These are phyloP conservation scores for Tenodera sinensis DNA, from an alignment of 2,888 invertebrate species.

Conservation along the genomic window DNA sequence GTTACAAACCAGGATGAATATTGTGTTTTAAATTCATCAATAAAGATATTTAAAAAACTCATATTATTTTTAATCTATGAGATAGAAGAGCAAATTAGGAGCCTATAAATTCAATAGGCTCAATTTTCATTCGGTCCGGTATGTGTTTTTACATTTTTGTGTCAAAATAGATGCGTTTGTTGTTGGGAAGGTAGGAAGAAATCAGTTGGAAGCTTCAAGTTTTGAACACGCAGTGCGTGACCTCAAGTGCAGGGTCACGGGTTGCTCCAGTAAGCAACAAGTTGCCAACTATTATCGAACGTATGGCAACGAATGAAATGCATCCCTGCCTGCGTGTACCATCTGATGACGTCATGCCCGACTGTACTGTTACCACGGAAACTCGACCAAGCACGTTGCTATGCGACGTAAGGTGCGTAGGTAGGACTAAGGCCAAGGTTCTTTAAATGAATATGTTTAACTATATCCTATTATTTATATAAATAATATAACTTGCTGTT, in stretches of 20 bases:
- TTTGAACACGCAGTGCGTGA: background rate
- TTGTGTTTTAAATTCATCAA: no score
- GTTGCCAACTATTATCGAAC: background rate
- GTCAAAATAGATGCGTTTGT: no score
- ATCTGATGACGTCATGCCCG: background rate
- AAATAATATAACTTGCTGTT: background rate
- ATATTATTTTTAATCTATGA: no score
- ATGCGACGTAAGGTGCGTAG: background rate
- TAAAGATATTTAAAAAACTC: no score
- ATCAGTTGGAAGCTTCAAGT: no score
- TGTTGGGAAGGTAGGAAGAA: no score
- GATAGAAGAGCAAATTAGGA: no score
- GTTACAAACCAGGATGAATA: no score
- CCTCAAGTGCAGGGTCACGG: background rate
- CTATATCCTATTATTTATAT: background rate
- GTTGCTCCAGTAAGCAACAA: background rate
- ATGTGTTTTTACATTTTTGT: no score
- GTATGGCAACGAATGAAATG: background rate
- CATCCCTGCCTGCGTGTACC: background rate
- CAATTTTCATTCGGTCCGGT: no score
- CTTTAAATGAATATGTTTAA: background rate
- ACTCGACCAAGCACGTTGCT: background rate
- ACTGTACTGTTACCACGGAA: background rate
- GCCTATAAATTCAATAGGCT: no score
- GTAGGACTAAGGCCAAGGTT: background rate